Base-by-base conservation (phyloP, 2,888 invertebrate genomes). In the Cheilosia impressa region DNA sequence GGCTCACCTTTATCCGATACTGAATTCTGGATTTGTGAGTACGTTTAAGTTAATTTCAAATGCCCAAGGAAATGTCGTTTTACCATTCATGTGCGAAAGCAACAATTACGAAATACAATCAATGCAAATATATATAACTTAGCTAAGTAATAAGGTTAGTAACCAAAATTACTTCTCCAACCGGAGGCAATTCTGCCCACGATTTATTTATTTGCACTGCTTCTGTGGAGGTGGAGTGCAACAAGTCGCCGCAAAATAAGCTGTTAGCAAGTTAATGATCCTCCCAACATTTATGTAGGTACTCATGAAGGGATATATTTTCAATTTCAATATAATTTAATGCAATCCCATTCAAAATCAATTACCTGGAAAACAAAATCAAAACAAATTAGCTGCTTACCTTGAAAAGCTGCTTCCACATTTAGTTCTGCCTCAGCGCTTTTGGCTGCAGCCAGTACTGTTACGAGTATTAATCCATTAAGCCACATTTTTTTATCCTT, bases 361-460 rank as follows among this genome's bases (percentile, higher is more conserved):
- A 71, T 72, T 79, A 58, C 47, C 57, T 79, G 57, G 58, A 73
- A 66, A 75, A 43, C 10, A 52, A 41, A 52, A 65, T 0, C n/a
- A 65, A 24, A 17, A 43, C n/a, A 52, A 55, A 41, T 50, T 63
- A 63, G 24, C 17, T 43, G 19, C 80, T 88, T 91, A 94, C 94
- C 94, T 94, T 94, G 94, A 90, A 94, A 94, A 85, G 94, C 94
- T 69, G 94, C 94, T 90, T 94, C 94, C 88, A 94, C 90, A 66
- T 89, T 90, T 77, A 91, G 88, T 88, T 92, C 92, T 75, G 91
- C 89, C 87, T 92, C 92, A 84, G 90, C 89, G 89, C 89, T 90
- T 89, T 89, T 91, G 83, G 89, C 90, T 76, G 88, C 89, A 87
- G 90, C 89, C 90, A 90, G 88, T 89, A 90, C 87, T 88, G 90